These are phyloP conservation scores for Patella pellucida DNA, from an alignment of 2,888 invertebrate species.

Conservation along the genomic window DNA sequence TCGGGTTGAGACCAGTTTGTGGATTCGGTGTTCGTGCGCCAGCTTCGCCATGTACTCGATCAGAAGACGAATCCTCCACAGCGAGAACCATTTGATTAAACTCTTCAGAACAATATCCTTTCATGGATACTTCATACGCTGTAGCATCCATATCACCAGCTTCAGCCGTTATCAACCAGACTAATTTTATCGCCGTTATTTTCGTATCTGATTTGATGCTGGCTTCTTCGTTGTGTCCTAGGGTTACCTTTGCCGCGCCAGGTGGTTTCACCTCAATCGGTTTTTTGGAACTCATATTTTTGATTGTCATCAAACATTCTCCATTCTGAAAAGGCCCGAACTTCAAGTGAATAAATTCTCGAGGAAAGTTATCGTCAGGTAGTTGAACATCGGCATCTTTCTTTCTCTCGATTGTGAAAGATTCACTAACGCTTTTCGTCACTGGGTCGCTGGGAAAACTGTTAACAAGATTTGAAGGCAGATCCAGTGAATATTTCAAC, in stretches of 20 bases:
- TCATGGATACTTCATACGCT: not conserved
- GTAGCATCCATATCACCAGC: not conserved
- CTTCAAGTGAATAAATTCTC: not conserved
- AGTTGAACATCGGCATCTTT: not conserved
- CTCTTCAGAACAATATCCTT: not conserved
- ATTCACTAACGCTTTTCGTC: not conserved
- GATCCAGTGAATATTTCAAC: not conserved
- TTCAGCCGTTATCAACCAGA: not conserved
- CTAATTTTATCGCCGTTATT: not conserved
- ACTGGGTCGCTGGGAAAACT: not conserved
- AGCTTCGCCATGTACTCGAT: too few relatives aligned
- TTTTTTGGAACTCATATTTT: not conserved
- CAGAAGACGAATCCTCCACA: too few relatives aligned
- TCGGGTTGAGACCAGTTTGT: too few relatives aligned
- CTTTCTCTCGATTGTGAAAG: not conserved
- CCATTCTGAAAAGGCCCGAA: not conserved
- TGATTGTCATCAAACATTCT: not conserved
- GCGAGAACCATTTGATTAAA: not conserved
- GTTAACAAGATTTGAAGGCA: not conserved
- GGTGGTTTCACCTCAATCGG: not conserved
- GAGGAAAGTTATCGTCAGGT: not conserved
- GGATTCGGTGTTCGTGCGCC: too few relatives aligned
- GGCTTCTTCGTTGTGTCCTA: not conserved
- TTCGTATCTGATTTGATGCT: not conserved
- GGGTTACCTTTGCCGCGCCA: not conserved